Percentiles rank a stretch among this genome's conserved stretches.
phyloP scores from a whole-genome alignment of 2,113 vertebrate genomes.

The Poecilia latipinna region DNA sequence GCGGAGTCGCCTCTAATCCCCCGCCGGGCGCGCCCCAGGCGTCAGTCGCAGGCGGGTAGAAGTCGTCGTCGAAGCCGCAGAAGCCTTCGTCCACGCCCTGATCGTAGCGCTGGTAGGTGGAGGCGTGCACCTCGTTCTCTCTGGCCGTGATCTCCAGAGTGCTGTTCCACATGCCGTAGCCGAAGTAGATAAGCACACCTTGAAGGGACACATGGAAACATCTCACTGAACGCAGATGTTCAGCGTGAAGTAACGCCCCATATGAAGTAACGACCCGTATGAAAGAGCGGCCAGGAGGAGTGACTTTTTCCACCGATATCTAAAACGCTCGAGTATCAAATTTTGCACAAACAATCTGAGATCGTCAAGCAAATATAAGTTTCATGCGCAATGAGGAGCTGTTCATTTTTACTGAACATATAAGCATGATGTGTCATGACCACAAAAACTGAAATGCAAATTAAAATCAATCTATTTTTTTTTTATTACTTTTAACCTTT shows the following conservation, averaged over 20 bases:
- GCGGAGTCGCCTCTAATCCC: conserved; percentile 38
- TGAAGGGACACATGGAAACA: conserved; percentile 51
- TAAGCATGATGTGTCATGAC: too few species aligned
- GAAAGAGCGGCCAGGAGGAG: not conserved
- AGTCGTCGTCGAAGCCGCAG: conserved; percentile 86
- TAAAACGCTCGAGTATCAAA: not conserved
- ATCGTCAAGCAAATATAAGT: too few species aligned
- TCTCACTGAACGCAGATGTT: not conserved
- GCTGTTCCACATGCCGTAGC: conserved; percentile 99
- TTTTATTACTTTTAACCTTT: too few species aligned
- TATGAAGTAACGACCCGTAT: not conserved
- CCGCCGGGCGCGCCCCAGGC: conserved; percentile 47
- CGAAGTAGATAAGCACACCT: conserved; percentile 98
- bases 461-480: too few species aligned
- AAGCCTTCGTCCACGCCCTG: conserved; percentile 91
- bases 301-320: not conserved
- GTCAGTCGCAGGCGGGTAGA: conserved; percentile 78
- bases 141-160: conserved; percentile 93
- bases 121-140: conserved; percentile 93
- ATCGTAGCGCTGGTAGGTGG: conserved; percentile 97
- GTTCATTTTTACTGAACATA: too few species aligned
- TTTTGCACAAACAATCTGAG: not conserved
- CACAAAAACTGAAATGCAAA: too few species aligned
- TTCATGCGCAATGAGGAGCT: too few species aligned
- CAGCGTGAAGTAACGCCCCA: too few species aligned